Conservation (phyloP, 2,888 invertebrate genomes). For the Cosmopolites sordidus region DNA sequence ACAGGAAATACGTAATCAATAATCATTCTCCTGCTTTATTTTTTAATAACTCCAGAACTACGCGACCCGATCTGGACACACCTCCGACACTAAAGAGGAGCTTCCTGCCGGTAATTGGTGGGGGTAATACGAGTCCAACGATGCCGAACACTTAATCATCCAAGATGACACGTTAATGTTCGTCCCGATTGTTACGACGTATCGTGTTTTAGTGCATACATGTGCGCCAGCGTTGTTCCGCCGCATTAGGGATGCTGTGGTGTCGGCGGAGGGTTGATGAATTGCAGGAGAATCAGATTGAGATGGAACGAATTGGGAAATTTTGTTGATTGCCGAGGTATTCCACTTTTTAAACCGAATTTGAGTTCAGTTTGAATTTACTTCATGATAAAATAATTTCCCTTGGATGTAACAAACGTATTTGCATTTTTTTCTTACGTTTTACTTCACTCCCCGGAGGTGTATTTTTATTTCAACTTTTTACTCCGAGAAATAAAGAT, state of each 20-base stretch:
- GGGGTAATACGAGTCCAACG: conserved; percentile 19
- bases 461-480: no score
- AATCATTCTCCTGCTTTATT: background rate
- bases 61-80: background rate
- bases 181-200: conserved; percentile 17
- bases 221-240: conserved; percentile 18
- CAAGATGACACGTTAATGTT: conserved; percentile 23
- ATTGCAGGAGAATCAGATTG: no score
- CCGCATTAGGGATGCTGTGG: conserved; percentile 17
- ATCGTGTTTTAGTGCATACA: conserved; percentile 19
- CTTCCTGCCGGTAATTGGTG: conserved; percentile 1
- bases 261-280: background rate
- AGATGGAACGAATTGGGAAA: no score
- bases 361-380: no score
- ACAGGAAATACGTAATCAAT: background rate
- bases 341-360: no score
- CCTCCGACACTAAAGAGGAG: background rate
- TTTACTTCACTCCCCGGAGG: no score
- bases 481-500: no score
- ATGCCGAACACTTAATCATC: conserved; percentile 17
- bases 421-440: no score
- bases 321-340: no score
- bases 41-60: background rate
- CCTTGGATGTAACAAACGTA: no score
- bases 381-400: no score